Conservation (phyloP, 1,140 invertebrate genomes). For the Brachionus sp. region DNA sequence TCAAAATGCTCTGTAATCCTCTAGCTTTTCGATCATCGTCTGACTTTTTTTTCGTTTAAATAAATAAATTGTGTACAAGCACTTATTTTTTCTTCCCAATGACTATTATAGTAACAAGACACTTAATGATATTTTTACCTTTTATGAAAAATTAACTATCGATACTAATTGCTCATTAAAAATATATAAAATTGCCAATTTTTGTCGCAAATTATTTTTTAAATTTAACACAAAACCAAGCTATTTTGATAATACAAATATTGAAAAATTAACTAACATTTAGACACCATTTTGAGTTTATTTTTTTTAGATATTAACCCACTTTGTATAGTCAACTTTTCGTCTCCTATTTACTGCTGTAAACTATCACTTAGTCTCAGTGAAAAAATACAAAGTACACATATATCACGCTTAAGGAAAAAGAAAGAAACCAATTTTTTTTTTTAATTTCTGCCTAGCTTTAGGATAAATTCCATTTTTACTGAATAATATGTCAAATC, state of each 20-base stretch:
- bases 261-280: background rate
- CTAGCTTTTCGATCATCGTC: background rate
- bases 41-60: background rate
- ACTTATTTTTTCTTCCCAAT: background rate
- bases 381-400: background rate
- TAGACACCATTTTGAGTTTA: background rate
- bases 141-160: conserved; percentile 10
- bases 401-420: no score
- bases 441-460: no score
- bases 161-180: conserved; percentile 39
- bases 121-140: background rate
- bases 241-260: background rate
- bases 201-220: conserved; percentile 15
- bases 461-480: no score
- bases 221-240: conserved; percentile 3
- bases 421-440: no score
- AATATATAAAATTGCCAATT: background rate
- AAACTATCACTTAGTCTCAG: background rate
- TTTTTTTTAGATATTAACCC: background rate
- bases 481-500: no score
- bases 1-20: background rate
- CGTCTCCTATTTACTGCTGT: background rate
- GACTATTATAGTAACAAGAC: background rate
- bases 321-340: background rate
- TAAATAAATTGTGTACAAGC: background rate